Percentiles rank a stretch among this genome's conserved stretches.
Conservation (phyloP, 1,140 invertebrate genomes). For the Diplogasteroides magnus region DNA sequence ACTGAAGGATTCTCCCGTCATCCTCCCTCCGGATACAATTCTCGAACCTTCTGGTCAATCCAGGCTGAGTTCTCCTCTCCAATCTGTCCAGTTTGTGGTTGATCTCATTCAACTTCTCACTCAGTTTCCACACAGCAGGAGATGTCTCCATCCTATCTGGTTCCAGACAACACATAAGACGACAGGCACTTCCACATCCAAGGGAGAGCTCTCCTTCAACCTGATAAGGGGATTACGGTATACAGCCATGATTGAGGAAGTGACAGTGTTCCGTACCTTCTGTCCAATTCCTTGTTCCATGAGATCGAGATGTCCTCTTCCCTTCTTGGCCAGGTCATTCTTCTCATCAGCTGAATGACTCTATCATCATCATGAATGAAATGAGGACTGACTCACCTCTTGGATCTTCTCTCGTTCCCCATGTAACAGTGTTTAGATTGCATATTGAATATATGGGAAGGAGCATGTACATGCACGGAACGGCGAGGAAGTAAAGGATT, state of each 20-base stretch:
- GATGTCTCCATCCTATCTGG: constrained; percentile 33
- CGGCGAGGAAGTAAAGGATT: constrained; percentile 80
- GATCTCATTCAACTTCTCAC: constrained; percentile 46
- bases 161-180: constrained; percentile 46
- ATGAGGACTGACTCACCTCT: neutral
- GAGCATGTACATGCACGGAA: constrained; percentile 87
- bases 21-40: neutral
- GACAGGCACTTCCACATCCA: constrained; percentile 45
- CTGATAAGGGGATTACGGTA: neutral
- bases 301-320: neutral
- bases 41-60: constrained; percentile 10
- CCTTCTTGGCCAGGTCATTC: constrained; percentile 22
- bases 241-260: neutral
- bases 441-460: constrained; percentile 83
- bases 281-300: neutral
- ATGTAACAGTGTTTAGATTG: constrained; percentile 76
- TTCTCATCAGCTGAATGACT: constrained; percentile 10
- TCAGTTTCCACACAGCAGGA: constrained; percentile 40
- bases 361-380: neutral
- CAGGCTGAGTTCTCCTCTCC: constrained; percentile 32
- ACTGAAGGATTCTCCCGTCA: neutral
- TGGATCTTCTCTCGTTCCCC: constrained; percentile 77
- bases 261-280: constrained; percentile 11
- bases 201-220: constrained; percentile 45
- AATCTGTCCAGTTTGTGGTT: constrained; percentile 35